Base-by-base conservation (phyloP, 2,113 vertebrate genomes). In the Cepphus grylle region DNA sequence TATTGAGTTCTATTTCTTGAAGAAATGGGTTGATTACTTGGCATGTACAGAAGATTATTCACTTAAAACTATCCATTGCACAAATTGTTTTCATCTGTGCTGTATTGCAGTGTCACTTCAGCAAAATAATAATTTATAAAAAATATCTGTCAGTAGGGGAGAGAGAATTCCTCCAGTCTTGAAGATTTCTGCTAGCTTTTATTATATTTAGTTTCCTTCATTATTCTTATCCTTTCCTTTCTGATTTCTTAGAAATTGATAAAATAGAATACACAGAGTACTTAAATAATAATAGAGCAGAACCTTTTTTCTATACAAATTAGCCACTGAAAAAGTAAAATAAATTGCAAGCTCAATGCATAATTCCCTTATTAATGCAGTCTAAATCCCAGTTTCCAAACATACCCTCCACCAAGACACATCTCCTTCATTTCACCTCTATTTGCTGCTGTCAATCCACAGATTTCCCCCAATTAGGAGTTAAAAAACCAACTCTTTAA, bases 311-410 rank as follows among this genome's bases (percentile, higher is more conserved):
- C 53, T 82, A 15, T 25, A 36, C 4, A 92, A 94, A 77, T 58
- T 89, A 95, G 27, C 22, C 34, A 30, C 8, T 43, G 70, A 61
- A 89, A 90, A 95, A 81, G 43, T 52, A 49, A 90, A 85, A 86
- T 80, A 87, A 93, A 79, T 94, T 93, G 5, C 19, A 77, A 69
- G 9, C 14, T 90, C 22, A 63, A 12, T 82, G 53, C 19, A 91
- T 86, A 93, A 83, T 89, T 89, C 32, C 15, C 5, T 86, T 77
- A 85, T 80, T 96, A 89, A 90, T 74, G 77, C 20, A 85, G 25
- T 50, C 45, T 81, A 81, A 94, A 91, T 92, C 12, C 15, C 43
- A 53, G 7, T 82, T 97, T 93, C 50, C 62, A 94, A 92, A 91
- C 38, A 77, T 23, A 59, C 1, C 15, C 8, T 55, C 8, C 55